Percentiles rank a stretch among this genome's conserved stretches.
Conservation (phyloP, 2,888 invertebrate species). For the Tinea pellionella region DNA sequence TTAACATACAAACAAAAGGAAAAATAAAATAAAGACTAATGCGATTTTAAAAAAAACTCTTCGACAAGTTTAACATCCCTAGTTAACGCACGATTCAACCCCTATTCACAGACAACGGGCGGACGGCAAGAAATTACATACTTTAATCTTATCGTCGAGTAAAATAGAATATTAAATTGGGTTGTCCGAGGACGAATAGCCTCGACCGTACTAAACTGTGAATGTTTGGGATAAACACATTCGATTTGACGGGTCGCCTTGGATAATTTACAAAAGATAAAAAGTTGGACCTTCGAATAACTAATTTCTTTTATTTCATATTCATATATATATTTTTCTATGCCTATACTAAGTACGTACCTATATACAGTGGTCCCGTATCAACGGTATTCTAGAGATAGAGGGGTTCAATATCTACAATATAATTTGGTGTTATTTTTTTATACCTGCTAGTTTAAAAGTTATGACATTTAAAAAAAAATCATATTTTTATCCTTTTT, state of each 20-base stretch:
- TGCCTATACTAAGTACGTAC: too few relatives aligned
- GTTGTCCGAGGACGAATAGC: slow-evolving; percentile 41
- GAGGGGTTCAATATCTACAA: too few relatives aligned
- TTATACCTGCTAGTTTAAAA: too few relatives aligned
- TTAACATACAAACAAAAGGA: too few relatives aligned
- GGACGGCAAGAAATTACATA: slow-evolving; percentile 60
- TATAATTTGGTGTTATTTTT: too few relatives aligned
- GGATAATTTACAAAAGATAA: slow-evolving; percentile 7
- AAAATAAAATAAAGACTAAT: neutral
- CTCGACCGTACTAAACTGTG: slow-evolving; percentile 49
- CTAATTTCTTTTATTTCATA: neutral
- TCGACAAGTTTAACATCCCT: slow-evolving; percentile 21
- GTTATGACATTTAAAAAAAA: too few relatives aligned
- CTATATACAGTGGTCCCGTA: too few relatives aligned
- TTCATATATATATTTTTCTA: too few relatives aligned
- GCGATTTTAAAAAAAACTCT: neutral
- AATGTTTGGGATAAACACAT: slow-evolving; percentile 36
- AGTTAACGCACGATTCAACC: neutral
- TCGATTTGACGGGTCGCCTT: slow-evolving; percentile 32
- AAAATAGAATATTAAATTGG: slow-evolving; percentile 68
- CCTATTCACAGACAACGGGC: slow-evolving; percentile 6
- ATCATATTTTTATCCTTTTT: too few relatives aligned
- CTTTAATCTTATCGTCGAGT: slow-evolving; percentile 66
- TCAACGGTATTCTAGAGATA: too few relatives aligned
- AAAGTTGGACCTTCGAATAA: neutral